Percentiles rank a stretch among this genome's conserved stretches.
These are phyloP conservation scores for Drosophila mayri DNA, from an alignment of 1,140 invertebrate genomes.

Conservation along the genomic window DNA sequence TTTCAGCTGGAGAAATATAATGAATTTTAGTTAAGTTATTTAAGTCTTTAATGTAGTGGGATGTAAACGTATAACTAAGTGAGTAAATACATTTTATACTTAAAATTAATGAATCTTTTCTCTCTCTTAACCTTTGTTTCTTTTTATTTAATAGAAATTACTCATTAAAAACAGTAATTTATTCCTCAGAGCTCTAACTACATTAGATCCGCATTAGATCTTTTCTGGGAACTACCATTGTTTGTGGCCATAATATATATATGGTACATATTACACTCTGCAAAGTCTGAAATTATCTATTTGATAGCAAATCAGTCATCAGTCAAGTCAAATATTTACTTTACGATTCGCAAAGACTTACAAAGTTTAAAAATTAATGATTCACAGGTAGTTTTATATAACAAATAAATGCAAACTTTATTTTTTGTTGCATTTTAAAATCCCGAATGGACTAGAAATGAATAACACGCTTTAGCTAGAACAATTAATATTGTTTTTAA, in stretches of 20 bases:
- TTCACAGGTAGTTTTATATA: constrained; percentile 1
- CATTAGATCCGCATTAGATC: neutral
- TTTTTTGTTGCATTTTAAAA: no score
- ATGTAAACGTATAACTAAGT: no score
- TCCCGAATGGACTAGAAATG: no score
- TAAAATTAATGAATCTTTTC: no score
- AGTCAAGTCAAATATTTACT: neutral
- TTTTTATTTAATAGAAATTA: neutral
- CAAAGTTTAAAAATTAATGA: neutral
- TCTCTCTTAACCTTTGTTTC: no score
- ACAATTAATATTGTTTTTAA: neutral
- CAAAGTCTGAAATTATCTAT: constrained; percentile 1
- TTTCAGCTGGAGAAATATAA: constrained; percentile 44
- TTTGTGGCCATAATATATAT: neutral
- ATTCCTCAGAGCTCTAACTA: no score
- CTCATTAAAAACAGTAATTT: neutral
- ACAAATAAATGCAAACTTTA: neutral
- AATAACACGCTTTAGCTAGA: neutral
- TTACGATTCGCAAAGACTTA: neutral
- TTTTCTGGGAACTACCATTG: neutral
- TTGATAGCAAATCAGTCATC: constrained; percentile 8
- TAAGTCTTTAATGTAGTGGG: no score
- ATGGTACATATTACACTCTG: neutral
- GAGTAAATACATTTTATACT: no score
- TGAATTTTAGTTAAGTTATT: neutral